phyloP scores from a whole-genome alignment of 2,113 vertebrate species.

The Rhinoptilus africanus region DNA sequence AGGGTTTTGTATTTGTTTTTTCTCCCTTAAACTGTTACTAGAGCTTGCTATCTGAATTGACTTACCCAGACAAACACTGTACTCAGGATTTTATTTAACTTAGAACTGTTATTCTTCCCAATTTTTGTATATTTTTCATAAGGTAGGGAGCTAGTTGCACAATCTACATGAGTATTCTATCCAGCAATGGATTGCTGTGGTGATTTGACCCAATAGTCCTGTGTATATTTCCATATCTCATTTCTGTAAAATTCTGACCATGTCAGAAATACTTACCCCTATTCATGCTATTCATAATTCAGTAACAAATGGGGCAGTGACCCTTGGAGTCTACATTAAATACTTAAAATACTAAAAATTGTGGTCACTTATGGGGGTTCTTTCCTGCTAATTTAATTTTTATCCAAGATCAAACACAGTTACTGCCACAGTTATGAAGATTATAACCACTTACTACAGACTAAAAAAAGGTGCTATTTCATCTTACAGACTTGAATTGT shows the following conservation, averaged over 20 bases:
- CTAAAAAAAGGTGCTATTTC: background rate
- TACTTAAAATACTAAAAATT: background rate
- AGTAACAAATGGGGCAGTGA: background rate
- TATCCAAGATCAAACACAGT: background rate
- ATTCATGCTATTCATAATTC: background rate
- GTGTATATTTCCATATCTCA: background rate
- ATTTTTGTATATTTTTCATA: background rate
- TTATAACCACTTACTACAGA: background rate
- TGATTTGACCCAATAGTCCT: background rate
- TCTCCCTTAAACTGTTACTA: background rate
- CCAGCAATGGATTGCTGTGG: background rate
- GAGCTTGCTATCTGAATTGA: background rate
- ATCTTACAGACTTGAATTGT: background rate
- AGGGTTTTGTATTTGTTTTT: background rate
- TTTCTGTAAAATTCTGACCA: background rate
- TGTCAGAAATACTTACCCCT: background rate
- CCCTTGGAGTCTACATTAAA: background rate
- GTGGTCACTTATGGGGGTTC: background rate
- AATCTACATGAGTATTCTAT: background rate
- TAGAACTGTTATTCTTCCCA: background rate
- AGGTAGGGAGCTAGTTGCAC: background rate
- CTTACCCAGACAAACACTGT: background rate
- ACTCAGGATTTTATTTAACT: background rate
- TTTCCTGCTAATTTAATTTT: background rate
- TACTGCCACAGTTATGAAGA: background rate